These are phyloP conservation scores for Homalodisca vitripennis DNA, from an alignment of 1,140 invertebrate species.

Conservation along the genomic window DNA sequence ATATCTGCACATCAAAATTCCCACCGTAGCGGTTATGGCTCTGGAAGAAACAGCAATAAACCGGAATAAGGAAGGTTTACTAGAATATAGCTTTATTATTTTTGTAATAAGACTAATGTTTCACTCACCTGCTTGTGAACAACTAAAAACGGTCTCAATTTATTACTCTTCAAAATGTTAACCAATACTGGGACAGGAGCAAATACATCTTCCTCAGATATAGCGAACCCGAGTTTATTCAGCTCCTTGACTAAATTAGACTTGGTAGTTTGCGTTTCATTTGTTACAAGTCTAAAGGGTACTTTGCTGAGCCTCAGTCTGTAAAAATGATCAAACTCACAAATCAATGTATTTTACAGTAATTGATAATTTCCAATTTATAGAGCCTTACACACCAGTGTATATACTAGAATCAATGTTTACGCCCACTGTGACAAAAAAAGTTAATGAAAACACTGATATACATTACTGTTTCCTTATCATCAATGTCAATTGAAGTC, in stretches of 20 bases:
- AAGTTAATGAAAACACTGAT: neutral
- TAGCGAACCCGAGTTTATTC: conserved; percentile 65
- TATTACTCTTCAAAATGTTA: conserved; percentile 55
- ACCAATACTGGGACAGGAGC: conserved; percentile 73
- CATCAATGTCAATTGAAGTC: neutral
- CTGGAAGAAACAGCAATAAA: too few relatives aligned
- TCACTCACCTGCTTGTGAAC: conserved; percentile 68
- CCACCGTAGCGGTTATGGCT: too few relatives aligned
- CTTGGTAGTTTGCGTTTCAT: conserved; percentile 71
- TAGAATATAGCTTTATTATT: too few relatives aligned
- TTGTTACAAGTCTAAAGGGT: conserved; percentile 69
- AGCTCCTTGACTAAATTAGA: conserved; percentile 59
- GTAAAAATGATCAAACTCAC: conserved; percentile 26
- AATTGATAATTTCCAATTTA: conserved; percentile 2
- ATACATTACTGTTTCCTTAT: neutral
- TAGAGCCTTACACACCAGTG: too few relatives aligned
- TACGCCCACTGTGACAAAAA: too few relatives aligned
- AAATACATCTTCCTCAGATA: conserved; percentile 67
- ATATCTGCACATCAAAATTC: too few relatives aligned
- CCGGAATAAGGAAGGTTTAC: too few relatives aligned
- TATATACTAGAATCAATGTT: too few relatives aligned
- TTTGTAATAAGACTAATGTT: too few relatives aligned
- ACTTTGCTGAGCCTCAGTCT: conserved; percentile 61
- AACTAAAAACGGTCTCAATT: conserved; percentile 68
- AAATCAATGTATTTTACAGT: neutral